Evolutionary conservation across 2,113 vertebrate species (phyloP).

Genomic region (Ptychochromis oligacanthus): DNA sequence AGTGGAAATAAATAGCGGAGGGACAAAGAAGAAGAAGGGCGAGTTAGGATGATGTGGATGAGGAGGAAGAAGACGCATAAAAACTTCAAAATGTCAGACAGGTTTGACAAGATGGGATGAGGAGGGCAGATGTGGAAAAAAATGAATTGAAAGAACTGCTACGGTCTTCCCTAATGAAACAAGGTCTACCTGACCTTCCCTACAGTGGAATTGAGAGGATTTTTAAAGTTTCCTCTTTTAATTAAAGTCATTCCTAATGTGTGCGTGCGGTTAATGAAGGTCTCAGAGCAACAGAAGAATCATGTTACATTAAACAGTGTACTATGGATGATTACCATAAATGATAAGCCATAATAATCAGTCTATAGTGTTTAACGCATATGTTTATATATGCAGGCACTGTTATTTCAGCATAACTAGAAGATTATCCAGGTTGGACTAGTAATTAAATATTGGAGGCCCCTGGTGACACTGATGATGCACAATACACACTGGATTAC

Average conservation of each 20-base stretch:
- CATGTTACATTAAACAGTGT: not conserved
- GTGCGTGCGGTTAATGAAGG: constrained; percentile 22
- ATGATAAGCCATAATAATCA: constrained; percentile 3
- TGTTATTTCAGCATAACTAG: not conserved
- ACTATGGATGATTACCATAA: constrained; percentile 15
- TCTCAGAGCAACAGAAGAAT: constrained; percentile 30
- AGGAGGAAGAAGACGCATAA: not conserved
- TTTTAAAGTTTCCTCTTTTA: constrained; percentile 34
- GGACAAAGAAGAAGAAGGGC: not conserved
- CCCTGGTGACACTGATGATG: constrained; percentile 18
- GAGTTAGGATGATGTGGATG: not conserved
- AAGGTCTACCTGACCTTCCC: constrained; percentile 31
- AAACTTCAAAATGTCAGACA: not conserved
- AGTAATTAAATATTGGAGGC: constrained; percentile 29
- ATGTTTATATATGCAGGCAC: not conserved
- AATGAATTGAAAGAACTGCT: not conserved
- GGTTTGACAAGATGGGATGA: not conserved
- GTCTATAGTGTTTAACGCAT: not conserved
- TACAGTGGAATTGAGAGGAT: not conserved
- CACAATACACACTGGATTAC: constrained; percentile 41
- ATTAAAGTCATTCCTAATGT: constrained; percentile 43
- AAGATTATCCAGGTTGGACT: constrained; percentile 28
- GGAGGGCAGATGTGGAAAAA: not conserved
- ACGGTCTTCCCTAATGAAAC: constrained; percentile 41
- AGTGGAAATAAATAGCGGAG: constrained; percentile 1